Percentiles rank a stretch among this genome's conserved stretches.
Evolutionary conservation across 2,797 vertebrate species (phyloP).

Genomic region (Sphenopsis melanotis): DNA sequence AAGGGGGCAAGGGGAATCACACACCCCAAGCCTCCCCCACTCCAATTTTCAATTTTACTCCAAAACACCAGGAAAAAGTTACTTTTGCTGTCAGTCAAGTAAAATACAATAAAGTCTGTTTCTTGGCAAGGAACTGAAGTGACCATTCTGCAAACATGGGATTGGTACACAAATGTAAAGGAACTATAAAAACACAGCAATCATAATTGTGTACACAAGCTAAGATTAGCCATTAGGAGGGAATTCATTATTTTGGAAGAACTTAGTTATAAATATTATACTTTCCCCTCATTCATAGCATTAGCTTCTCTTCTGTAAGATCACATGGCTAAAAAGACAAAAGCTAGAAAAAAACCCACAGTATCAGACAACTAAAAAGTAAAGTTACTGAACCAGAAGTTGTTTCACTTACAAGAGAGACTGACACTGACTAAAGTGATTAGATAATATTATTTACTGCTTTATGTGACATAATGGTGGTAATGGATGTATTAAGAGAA

Average conservation of each 20-base stretch:
- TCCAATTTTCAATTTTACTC: not conserved
- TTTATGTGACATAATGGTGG: not conserved
- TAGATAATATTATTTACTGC: not conserved
- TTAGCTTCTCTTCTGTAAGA: not conserved
- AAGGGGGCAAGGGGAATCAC: not conserved
- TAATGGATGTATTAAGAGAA: not conserved
- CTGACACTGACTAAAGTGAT: not conserved
- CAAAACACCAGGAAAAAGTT: not conserved
- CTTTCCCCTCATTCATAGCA: not conserved
- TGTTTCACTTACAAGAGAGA: not conserved
- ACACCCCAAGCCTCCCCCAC: not conserved
- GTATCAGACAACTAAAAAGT: not conserved
- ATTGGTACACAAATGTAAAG: not conserved
- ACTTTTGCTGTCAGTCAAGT: not conserved
- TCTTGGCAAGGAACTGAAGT: not conserved
- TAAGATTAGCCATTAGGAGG: not conserved
- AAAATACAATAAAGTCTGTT: not conserved
- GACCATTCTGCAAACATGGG: not conserved
- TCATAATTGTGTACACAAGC: not conserved
- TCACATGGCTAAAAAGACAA: not conserved
- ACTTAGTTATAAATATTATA: not conserved
- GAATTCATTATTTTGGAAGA: not conserved
- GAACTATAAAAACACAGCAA: not conserved
- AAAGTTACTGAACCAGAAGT: not conserved
- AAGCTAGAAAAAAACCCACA: not conserved